A percentile compares a stretch with the other conserved stretches of the same genome.
phyloP scores from a whole-genome alignment of 2,888 invertebrate genomes.

The Latrodectus elegans region DNA sequence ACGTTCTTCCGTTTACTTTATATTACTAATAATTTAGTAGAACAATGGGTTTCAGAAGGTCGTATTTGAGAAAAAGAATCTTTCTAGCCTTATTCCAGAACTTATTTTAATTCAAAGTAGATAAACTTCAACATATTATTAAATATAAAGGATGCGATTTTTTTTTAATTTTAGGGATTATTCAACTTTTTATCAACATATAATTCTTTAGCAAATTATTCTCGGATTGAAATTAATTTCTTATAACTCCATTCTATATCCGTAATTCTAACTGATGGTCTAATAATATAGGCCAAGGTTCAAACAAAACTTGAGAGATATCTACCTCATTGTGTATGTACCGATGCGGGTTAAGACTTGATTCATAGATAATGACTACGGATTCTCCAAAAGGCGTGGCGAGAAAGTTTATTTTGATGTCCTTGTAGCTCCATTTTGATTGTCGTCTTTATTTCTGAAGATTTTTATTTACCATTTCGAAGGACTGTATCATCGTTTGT shows the following conservation, averaged over 20 bases:
- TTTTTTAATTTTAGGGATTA: not conserved
- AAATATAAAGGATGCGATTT: not conserved
- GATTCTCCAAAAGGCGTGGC: not conserved
- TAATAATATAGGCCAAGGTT: conserved; percentile 1
- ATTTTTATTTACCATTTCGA: not conserved
- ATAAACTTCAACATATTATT: not conserved
- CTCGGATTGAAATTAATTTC: not conserved
- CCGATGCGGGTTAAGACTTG: not conserved
- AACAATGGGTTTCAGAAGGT: not conserved
- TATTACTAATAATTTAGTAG: not conserved
- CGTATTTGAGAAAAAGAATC: not conserved
- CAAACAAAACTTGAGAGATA: not conserved
- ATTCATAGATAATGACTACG: not conserved
- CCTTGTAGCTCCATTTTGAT: not conserved
- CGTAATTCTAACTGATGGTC: not conserved
- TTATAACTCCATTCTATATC: not conserved
- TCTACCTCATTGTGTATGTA: not conserved
- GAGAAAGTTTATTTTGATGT: not conserved
- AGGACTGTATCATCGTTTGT: not conserved
- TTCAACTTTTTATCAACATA: not conserved
- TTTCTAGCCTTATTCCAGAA: not conserved
- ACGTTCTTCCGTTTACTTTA: not conserved
- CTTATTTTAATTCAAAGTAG: not conserved
- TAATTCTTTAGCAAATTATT: not conserved
- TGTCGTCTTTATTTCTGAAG: not conserved